Percentiles rank a stretch among this genome's conserved stretches.
These are phyloP conservation scores for Ptilorrhoa leucosticta DNA, from an alignment of 2,113 vertebrate species.

Conservation along the genomic window DNA sequence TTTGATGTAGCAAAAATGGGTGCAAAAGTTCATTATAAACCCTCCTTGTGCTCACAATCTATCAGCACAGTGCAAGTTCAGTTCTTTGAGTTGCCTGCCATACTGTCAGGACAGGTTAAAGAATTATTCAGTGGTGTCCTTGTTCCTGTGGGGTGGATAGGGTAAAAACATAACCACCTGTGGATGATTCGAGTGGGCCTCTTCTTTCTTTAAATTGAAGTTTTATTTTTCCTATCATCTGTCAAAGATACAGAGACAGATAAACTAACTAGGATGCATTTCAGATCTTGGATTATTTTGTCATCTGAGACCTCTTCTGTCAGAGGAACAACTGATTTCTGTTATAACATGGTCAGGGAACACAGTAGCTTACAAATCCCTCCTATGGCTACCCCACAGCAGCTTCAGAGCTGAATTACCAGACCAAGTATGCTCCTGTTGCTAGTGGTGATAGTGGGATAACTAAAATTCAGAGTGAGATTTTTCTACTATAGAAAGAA, in stretches of 20 bases:
- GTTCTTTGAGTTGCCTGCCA: neutral
- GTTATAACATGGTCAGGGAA: constrained; percentile 5
- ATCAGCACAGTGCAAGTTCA: neutral
- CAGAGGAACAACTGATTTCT: constrained; percentile 52
- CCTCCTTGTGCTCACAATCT: neutral
- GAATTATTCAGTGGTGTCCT: neutral
- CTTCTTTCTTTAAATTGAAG: neutral
- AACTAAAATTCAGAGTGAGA: constrained; percentile 12
- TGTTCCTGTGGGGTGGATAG: neutral
- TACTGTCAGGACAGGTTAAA: neutral
- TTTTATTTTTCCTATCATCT: neutral
- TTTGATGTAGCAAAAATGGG: neutral
- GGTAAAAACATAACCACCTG: neutral
- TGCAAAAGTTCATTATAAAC: neutral
- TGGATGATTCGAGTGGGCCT: neutral
- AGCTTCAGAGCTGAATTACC: constrained; percentile 24
- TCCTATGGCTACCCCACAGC: constrained; percentile 20
- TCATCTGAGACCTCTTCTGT: neutral
- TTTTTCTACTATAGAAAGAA: neutral
- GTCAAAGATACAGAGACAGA: neutral
- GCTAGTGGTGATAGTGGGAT: neutral
- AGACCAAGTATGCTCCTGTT: neutral
- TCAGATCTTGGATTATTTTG: neutral
- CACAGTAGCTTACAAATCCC: constrained; percentile 1
- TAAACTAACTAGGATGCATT: neutral